Conservation (phyloP, 1,140 invertebrate genomes). For the Microplitis mediator region DNA sequence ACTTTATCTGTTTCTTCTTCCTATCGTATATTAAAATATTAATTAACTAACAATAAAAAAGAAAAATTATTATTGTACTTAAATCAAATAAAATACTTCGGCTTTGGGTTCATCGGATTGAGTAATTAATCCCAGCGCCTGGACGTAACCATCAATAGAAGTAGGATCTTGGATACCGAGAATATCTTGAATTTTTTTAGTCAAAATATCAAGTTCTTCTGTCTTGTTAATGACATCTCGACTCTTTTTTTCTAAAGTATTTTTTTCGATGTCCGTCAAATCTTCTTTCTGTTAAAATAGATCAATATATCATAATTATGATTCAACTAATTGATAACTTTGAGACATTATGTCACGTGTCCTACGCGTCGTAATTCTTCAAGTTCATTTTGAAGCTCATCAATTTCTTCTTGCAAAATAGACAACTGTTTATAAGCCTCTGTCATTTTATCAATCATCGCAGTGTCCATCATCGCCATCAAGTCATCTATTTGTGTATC, state of each 20-base stretch:
- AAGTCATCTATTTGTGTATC: no score
- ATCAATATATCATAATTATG: neutral
- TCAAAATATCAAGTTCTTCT: slow-evolving; percentile 51
- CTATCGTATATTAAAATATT: no score
- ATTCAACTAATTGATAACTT: neutral
- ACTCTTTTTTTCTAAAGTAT: slow-evolving; percentile 44
- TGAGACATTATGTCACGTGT: slow-evolving; percentile 10
- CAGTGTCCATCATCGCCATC: neutral
- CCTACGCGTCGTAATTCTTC: neutral
- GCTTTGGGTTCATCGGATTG: slow-evolving; percentile 28
- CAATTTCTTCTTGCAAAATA: neutral
- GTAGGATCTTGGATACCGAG: slow-evolving; percentile 48
- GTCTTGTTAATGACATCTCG: slow-evolving; percentile 45
- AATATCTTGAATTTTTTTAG: slow-evolving; percentile 45
- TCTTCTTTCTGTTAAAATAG: slow-evolving; percentile 48
- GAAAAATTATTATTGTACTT: no score
- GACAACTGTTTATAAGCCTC: neutral
- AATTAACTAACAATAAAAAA: no score
- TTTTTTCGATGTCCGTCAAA: slow-evolving; percentile 49
- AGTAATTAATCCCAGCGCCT: slow-evolving; percentile 43
- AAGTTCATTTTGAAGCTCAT: neutral
- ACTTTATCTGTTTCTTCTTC: neutral
- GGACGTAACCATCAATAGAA: slow-evolving; percentile 38
- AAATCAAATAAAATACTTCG: neutral
- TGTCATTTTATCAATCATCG: neutral